phyloP scores from a whole-genome alignment of 2,888 invertebrate species.

The Drosophila niveifrons region DNA sequence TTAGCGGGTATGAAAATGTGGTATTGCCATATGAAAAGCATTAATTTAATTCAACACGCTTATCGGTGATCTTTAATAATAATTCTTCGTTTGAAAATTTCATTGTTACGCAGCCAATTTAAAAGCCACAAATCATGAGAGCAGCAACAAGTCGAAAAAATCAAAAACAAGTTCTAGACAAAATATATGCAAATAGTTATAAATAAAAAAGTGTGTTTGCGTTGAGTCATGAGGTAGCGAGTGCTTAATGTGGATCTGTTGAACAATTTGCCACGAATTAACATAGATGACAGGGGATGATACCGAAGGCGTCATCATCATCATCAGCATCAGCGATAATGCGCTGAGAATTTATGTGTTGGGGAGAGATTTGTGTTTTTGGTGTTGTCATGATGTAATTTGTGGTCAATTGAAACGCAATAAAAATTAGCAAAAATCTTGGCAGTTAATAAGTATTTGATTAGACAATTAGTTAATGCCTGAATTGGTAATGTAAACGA shows the following conservation, averaged over 20 bases:
- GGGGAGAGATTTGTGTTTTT: neutral
- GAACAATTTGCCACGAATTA: constrained; percentile 49
- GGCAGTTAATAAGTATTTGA: constrained; percentile 54
- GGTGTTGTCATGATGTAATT: constrained; percentile 28
- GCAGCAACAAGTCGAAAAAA: constrained; percentile 1
- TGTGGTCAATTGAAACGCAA: constrained; percentile 29
- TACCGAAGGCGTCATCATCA: constrained; percentile 27
- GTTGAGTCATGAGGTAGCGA: constrained; percentile 57
- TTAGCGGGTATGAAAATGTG: neutral
- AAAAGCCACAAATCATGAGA: constrained; percentile 72
- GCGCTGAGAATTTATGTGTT: constrained; percentile 21
- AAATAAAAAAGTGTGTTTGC: constrained; percentile 34
- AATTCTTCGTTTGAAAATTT: constrained; percentile 51
- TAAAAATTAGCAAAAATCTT: constrained; percentile 47
- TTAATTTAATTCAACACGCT: constrained; percentile 56
- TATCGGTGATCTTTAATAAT: constrained; percentile 53
- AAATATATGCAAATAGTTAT: constrained; percentile 28
- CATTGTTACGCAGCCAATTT: constrained; percentile 56
- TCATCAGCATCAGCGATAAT: constrained; percentile 20
- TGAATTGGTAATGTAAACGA: constrained; percentile 59
- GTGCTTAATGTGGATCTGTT: constrained; percentile 32
- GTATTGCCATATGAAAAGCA: constrained; percentile 24
- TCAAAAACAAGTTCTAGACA: constrained; percentile 50
- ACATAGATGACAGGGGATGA: constrained; percentile 51
- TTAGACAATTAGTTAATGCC: constrained; percentile 67